Evolutionary conservation across 2,113 vertebrate genomes (phyloP).

Genomic region (Symphodus melops): DNA sequence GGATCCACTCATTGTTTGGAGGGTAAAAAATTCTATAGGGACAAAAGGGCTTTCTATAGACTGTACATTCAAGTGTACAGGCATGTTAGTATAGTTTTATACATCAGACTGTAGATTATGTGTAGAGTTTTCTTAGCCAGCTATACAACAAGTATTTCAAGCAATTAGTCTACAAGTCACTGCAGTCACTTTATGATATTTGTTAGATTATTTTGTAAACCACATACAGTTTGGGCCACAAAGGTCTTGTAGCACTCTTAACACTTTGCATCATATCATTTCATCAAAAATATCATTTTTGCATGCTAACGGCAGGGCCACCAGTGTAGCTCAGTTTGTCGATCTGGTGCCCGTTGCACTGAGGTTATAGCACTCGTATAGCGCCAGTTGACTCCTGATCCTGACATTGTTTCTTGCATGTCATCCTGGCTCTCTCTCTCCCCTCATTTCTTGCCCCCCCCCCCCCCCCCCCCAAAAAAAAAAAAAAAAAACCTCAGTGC

Average conservation of each 20-base stretch:
- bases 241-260: background rate
- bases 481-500: no score
- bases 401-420: no score
- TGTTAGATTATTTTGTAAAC: no score
- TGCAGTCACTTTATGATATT: no score
- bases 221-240: background rate
- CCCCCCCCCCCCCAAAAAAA: no score
- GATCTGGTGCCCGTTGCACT: no score
- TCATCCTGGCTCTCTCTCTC: no score
- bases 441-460: no score
- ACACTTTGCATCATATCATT: background rate
- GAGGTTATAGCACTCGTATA: no score
- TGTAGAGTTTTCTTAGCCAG: background rate
- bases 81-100: background rate
- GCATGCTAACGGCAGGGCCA: no score
- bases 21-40: slow-evolving; percentile 64
- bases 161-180: background rate
- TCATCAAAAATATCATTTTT: background rate
- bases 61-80: slow-evolving; percentile 11
- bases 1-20: slow-evolving; percentile 74
- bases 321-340: no score
- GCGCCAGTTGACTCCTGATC: no score
- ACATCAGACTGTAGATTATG: background rate
- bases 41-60: slow-evolving; percentile 64
- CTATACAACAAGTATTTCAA: background rate